phyloP scores from a whole-genome alignment of 2,113 vertebrate genomes.

The Noctilio leporinus region DNA sequence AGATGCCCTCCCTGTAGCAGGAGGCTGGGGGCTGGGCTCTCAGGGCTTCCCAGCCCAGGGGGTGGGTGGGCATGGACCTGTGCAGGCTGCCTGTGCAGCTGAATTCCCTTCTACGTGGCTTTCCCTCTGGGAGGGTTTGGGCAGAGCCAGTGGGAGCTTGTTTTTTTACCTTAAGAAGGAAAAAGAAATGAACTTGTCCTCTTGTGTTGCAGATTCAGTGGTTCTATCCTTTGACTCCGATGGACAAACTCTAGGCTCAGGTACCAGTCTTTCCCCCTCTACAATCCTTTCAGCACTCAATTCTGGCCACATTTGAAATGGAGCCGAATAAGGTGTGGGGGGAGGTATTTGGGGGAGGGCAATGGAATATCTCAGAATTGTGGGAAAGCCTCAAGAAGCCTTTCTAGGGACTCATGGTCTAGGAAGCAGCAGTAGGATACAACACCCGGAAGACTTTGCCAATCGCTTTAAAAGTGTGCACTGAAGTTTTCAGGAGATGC shows the following conservation, averaged over 20 bases:
- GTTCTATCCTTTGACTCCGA: conserved; percentile 88
- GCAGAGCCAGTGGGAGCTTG: conserved; percentile 19
- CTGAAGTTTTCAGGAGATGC: neutral
- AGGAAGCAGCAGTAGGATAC: neutral
- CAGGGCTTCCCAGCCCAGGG: neutral
- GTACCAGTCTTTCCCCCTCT: conserved; percentile 83
- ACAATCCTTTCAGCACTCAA: conserved; percentile 63
- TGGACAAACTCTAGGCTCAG: conserved; percentile 95
- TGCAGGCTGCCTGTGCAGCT: neutral
- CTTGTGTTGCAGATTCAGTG: conserved; percentile 97
- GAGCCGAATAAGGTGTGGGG: conserved; percentile 74
- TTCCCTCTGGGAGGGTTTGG: conserved; percentile 4
- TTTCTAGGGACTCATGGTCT: neutral
- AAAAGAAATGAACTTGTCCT: conserved; percentile 86
- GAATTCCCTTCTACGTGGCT: neutral
- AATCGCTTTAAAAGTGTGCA: neutral
- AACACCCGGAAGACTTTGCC: neutral
- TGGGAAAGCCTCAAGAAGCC: neutral
- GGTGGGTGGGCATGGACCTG: neutral
- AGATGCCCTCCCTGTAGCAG: neutral
- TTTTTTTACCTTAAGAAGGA: conserved; percentile 53
- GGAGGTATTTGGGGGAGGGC: conserved; percentile 54
- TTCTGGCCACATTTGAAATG: conserved; percentile 53
- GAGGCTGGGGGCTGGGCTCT: neutral
- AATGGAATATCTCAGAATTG: neutral